phyloP scores from a whole-genome alignment of 2,888 invertebrate species.

The Acronicta aceris region DNA sequence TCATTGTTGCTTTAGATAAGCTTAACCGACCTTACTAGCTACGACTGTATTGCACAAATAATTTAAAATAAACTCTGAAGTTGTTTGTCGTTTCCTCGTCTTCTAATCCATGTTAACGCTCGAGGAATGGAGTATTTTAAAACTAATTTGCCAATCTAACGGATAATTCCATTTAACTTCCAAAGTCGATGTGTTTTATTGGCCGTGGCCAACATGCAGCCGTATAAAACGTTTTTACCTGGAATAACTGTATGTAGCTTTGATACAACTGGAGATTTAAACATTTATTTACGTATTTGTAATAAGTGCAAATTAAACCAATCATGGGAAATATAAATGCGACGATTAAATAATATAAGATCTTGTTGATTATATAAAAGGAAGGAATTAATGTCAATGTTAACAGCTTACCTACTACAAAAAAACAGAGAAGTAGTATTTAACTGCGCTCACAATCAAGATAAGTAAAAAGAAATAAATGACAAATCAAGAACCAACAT shows the following conservation, averaged over 20 bases:
- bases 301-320: slow-evolving; percentile 13
- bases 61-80: slow-evolving; percentile 44
- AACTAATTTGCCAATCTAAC: slow-evolving; percentile 51
- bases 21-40: slow-evolving; percentile 6
- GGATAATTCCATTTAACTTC: slow-evolving; percentile 59
- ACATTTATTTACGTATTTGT: slow-evolving; percentile 5
- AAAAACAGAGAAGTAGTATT: slow-evolving; percentile 41
- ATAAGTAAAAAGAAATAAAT: slow-evolving; percentile 60
- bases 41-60: slow-evolving; percentile 20
- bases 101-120: slow-evolving; percentile 46
- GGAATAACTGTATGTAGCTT: slow-evolving; percentile 13
- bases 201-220: slow-evolving; percentile 15
- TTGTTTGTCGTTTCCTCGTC: slow-evolving; percentile 39
- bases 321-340: slow-evolving; percentile 15
- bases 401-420: slow-evolving; percentile 38
- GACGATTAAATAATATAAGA: slow-evolving; percentile 14
- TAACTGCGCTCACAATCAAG: slow-evolving; percentile 21
- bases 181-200: slow-evolving; percentile 31
- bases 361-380: slow-evolving; percentile 25
- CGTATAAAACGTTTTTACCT: slow-evolving; percentile 17
- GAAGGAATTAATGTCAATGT: slow-evolving; percentile 46
- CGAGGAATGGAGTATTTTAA: slow-evolving; percentile 32
- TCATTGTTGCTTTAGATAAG: slow-evolving; percentile 47
- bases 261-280: slow-evolving; percentile 10
- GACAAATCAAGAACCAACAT: slow-evolving; percentile 68